Base-by-base conservation (phyloP, 2,113 vertebrate genomes). In the Campylomormyrus numenius region DNA sequence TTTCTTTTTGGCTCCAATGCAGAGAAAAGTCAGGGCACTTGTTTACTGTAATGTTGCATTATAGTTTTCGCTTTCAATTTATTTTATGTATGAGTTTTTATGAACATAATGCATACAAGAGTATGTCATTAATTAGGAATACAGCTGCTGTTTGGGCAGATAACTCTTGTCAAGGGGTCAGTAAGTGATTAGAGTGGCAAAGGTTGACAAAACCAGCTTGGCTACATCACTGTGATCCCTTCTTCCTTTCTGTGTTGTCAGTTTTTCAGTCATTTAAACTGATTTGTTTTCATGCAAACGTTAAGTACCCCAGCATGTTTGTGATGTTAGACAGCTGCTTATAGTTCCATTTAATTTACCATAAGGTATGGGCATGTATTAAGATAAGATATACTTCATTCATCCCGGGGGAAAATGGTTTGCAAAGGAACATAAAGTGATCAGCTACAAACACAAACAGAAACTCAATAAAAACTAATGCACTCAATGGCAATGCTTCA, bases 1-100 rank as follows among this genome's bases (percentile, higher is more conserved):
- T 93, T 92, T 90, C 70, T 80, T 87, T 91, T 93, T 92, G 88
- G 62, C 6, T 90, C 90, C 90, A 91, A 70, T 74, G 91, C 31
- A 74, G 58, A 24, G 35, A 80, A 89, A 50, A 46, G 66, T 84
- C 24, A n/a, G 42, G 88, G 42, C 19, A 11, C 42, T 90, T 89
- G 77, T 85, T 85, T 39, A 24, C n/a, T n/a, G 21, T 15, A 53
- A 83, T 77, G 9, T 88, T 80, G 35, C 48, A 74, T 80, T 53
- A 80, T 56, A 53, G 70, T 83, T 83, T 39, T 35, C 3, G 1
- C 19, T 66, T 88, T 62, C 8, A 17, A 66, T 48, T 70, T 89
- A 35, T 48, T 39, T 80, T 35, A n/a, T 21, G 13, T 21, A 8
- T 39, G 27, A 53, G 8, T 89, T 70, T 66, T 27, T 70, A 70